These are phyloP conservation scores for Lagodon rhomboides DNA, from an alignment of 2,797 vertebrate genomes.

Conservation along the genomic window DNA sequence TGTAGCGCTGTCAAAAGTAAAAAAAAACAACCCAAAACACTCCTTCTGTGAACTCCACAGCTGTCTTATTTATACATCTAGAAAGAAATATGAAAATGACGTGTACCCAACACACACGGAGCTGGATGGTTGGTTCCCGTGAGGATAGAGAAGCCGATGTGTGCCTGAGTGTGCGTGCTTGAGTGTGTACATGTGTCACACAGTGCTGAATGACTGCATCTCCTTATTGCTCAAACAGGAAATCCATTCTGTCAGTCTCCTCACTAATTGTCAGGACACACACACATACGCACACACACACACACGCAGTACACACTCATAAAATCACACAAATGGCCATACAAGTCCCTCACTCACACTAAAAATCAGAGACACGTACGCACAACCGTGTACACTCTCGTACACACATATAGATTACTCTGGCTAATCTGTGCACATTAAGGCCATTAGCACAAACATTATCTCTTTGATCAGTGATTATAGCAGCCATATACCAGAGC, in stretches of 20 bases:
- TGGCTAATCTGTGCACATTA: constrained; percentile 61
- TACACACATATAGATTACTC: constrained; percentile 11
- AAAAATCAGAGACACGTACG: neutral
- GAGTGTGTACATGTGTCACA: constrained; percentile 17
- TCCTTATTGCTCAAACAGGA: constrained; percentile 50
- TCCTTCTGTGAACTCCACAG: neutral
- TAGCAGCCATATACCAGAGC: constrained; percentile 35
- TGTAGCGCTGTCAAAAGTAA: neutral
- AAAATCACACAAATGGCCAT: constrained; percentile 7
- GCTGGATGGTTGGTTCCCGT: neutral
- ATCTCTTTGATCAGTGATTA: constrained; percentile 54
- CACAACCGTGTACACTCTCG: neutral
- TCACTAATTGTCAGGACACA: constrained; percentile 32
- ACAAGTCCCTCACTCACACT: neutral
- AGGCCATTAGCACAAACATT: constrained; percentile 63
- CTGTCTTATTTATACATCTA: neutral
- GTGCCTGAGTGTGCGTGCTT: constrained; percentile 20
- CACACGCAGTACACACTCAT: neutral
- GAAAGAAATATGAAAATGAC: neutral
- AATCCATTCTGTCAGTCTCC: constrained; percentile 55
- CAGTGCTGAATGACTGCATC: constrained; percentile 23
- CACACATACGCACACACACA: constrained; percentile 4
- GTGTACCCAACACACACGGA: fast-evolving
- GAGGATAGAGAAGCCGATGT: neutral
- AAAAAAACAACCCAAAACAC: neutral